Percentiles rank a stretch among this genome's conserved stretches.
phyloP scores from a whole-genome alignment of 35 echinoderm and acorn worm species.

The Apostichopus japonicus region DNA sequence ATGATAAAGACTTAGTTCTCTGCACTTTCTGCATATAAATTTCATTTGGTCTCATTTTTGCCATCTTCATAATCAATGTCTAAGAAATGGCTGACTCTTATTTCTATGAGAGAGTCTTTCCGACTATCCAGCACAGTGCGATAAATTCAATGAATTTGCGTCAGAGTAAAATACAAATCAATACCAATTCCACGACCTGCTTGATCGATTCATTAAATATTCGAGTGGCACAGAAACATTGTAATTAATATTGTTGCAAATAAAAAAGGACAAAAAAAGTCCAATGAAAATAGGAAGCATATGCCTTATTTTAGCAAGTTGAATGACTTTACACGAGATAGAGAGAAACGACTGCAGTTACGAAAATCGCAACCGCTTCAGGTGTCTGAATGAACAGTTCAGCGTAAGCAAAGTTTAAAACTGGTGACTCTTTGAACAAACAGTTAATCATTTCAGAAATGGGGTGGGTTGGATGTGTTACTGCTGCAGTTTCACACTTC shows the following conservation, averaged over 20 bases:
- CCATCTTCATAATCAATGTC: background rate
- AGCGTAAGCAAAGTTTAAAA: too few relatives aligned
- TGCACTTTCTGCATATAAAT: too few relatives aligned
- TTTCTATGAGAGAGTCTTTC: background rate
- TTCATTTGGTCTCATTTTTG: background rate
- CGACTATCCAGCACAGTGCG: background rate
- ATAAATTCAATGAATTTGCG: background rate
- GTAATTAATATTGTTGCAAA: background rate
- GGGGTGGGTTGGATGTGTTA: too few relatives aligned
- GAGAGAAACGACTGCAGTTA: too few relatives aligned
- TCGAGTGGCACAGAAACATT: background rate
- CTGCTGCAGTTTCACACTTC: too few relatives aligned
- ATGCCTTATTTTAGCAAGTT: constrained; percentile 1
- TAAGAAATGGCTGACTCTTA: background rate
- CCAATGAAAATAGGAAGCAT: background rate
- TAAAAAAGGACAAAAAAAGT: background rate
- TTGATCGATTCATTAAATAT: constrained; percentile 4
- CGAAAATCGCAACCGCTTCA: too few relatives aligned
- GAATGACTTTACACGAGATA: constrained; percentile 1
- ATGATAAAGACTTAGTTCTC: too few relatives aligned
- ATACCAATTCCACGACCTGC: constrained; percentile 2
- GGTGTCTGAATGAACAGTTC: too few relatives aligned
- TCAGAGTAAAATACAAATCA: background rate
- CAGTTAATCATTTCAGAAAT: too few relatives aligned
- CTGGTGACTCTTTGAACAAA: too few relatives aligned